Percentiles rank a stretch among this genome's conserved stretches.
Evolutionary conservation across 2,888 invertebrate species (phyloP).

Genomic region (Tortrix viridana): DNA sequence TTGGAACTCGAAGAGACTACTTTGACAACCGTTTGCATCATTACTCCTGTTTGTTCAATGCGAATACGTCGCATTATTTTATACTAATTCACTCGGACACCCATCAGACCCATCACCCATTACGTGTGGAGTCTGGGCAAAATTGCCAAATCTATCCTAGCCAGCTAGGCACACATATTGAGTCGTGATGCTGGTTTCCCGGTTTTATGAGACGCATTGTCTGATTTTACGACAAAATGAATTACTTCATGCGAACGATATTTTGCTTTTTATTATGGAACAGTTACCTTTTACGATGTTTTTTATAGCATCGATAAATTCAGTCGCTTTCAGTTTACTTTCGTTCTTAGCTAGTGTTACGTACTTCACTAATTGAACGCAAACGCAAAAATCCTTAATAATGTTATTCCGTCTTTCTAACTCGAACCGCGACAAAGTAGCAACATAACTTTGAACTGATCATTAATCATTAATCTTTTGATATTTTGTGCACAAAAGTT

Average conservation of each 20-base stretch:
- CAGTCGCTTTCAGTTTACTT: neutral
- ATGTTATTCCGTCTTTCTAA: too few species aligned
- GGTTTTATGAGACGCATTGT: constrained; percentile 26
- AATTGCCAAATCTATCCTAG: constrained; percentile 21
- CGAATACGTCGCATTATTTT: constrained; percentile 3
- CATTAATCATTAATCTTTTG: too few species aligned
- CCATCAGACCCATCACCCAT: too few species aligned
- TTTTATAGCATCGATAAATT: constrained; percentile 17
- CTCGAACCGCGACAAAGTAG: too few species aligned
- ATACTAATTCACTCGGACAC: neutral
- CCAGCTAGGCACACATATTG: constrained; percentile 5
- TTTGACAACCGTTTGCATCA: neutral
- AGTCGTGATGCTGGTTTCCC: constrained; percentile 21
- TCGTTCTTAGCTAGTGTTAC: too few species aligned
- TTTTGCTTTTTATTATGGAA: constrained; percentile 12
- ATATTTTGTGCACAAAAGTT: too few species aligned
- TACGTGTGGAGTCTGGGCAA: neutral
- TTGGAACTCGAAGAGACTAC: constrained; percentile 9
- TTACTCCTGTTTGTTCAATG: too few species aligned
- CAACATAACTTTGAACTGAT: too few species aligned
- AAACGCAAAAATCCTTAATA: too few species aligned
- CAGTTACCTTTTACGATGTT: constrained; percentile 7
- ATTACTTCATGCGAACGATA: constrained; percentile 10
- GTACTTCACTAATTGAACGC: too few species aligned
- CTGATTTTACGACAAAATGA: constrained; percentile 25